phyloP scores from a whole-genome alignment of 2,113 vertebrate species.

The Paradoxurus hermaphroditus region DNA sequence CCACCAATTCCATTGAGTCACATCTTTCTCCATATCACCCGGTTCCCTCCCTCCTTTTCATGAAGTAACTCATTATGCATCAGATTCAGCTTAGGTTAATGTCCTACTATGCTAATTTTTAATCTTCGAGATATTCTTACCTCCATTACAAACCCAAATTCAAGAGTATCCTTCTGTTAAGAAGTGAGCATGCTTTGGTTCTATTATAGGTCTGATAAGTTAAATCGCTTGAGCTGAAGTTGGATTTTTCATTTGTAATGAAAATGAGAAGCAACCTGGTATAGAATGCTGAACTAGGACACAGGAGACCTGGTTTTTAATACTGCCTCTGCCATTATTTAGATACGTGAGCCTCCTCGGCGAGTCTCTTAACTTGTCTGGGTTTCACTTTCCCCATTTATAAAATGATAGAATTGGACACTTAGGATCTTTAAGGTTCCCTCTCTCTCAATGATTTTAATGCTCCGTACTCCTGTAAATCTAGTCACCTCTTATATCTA shows the following conservation, averaged over 20 bases:
- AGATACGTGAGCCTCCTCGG: not conserved
- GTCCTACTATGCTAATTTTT: not conserved
- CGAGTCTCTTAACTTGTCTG: not conserved
- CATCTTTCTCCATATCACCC: not conserved
- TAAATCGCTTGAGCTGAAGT: not conserved
- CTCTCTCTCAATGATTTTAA: conserved; percentile 12
- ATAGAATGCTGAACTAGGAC: conserved; percentile 44
- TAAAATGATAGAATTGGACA: conserved; percentile 39
- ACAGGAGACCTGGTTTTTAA: conserved; percentile 28
- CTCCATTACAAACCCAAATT: not conserved
- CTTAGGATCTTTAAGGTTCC: not conserved
- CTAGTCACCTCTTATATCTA: not conserved
- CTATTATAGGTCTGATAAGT: not conserved
- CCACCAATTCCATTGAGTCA: not conserved
- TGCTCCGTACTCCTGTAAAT: conserved; percentile 8
- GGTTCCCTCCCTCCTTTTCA: not conserved
- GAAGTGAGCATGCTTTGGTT: not conserved
- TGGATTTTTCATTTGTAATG: conserved; percentile 42
- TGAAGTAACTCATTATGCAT: not conserved
- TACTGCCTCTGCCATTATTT: not conserved
- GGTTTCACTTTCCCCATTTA: conserved; percentile 47
- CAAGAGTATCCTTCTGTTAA: not conserved
- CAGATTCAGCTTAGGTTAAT: not conserved
- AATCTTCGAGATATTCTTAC: not conserved
- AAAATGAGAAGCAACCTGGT: conserved; percentile 15